Conservation (phyloP, 35 echinoderm and acorn worm species). For the Eucidaris tribuloides region DNA sequence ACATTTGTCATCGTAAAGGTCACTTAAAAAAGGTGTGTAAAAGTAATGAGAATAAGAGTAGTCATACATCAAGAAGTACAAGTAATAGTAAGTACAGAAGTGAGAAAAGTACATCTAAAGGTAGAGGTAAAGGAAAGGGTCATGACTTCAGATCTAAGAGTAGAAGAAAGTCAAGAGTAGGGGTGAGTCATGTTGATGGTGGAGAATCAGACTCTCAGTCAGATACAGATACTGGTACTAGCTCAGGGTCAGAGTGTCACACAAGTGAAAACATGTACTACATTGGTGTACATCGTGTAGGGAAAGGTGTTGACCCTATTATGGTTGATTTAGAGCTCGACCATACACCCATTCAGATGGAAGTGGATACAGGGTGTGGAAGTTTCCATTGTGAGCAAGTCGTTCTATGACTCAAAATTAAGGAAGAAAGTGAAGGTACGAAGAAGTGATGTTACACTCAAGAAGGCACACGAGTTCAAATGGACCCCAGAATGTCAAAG, state of each 20-base stretch:
- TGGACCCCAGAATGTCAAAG: constrained; percentile 27
- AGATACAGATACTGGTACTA: neutral
- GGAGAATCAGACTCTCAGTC: too few relatives aligned
- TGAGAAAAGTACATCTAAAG: too few relatives aligned
- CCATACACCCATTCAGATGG: neutral
- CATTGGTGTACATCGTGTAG: too few relatives aligned
- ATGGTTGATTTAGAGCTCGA: neutral
- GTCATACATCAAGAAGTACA: neutral
- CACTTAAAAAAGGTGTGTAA: neutral
- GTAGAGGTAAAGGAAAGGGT: too few relatives aligned
- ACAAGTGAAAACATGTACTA: too few relatives aligned
- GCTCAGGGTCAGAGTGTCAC: neutral
- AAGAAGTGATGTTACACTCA: neutral
- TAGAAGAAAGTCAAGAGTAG: neutral
- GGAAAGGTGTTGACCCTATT: neutral
- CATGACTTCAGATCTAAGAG: too few relatives aligned
- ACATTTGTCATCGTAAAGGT: neutral
- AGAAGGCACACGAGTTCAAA: neutral
- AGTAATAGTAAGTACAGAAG: too few relatives aligned
- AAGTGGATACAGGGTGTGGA: neutral
- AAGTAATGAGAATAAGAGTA: neutral
- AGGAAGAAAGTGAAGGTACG: too few relatives aligned
- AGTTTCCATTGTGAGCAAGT: too few relatives aligned
- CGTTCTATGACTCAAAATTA: too few relatives aligned
- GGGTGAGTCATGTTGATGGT: too few relatives aligned